Base-by-base conservation (phyloP, 1,140 invertebrate genomes). In the Cephus cinctus region DNA sequence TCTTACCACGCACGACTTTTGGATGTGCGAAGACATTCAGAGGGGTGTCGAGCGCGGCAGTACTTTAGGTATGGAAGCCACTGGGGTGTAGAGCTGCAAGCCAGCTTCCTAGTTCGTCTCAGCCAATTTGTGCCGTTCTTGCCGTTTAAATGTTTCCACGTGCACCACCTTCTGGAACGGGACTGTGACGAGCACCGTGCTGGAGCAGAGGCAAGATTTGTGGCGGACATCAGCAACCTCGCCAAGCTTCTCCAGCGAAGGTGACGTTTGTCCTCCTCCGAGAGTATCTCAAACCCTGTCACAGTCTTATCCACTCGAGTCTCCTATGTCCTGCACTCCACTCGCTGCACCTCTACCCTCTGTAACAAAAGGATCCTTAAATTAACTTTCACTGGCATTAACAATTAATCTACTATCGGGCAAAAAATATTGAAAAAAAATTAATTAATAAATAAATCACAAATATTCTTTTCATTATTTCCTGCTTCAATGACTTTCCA, bases 21-120 rank as follows among this genome's bases (percentile, higher is more conserved):
- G 68, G 59, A 71, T 71, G 65, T 71, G 70, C 55, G 67, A 75
- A 73, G 68, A 76, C 71, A 74, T 75, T 76, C 68, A 70, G 67
- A 73, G 68, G 47, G 45, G 58, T 63, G 54, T 62, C 64, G 62
- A 59, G 59, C 52, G 59, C 50, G 54, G 60, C 54, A 61, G 57
- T 63, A 57, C 57, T 61, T 61, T 59, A 61, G 58, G 56, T 56
- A 56, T 45, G 57, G 47, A 55, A 61, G 50, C 56, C 52, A 56
- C 53, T 60, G 59, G 51, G 50, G 52, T n/a, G n/a, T n/a, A n/a
- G n/a, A n/a, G n/a, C n/a, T n/a, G n/a, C n/a, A n/a, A n/a, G n/a
- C n/a, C n/a, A n/a, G n/a, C n/a, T n/a, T n/a, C n/a, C n/a, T n/a
- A n/a, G n/a, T n/a, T n/a, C n/a, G n/a, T n/a, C n/a, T n/a, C n/a